phyloP scores from a whole-genome alignment of 2,888 invertebrate species.

The Malacosoma neustria region DNA sequence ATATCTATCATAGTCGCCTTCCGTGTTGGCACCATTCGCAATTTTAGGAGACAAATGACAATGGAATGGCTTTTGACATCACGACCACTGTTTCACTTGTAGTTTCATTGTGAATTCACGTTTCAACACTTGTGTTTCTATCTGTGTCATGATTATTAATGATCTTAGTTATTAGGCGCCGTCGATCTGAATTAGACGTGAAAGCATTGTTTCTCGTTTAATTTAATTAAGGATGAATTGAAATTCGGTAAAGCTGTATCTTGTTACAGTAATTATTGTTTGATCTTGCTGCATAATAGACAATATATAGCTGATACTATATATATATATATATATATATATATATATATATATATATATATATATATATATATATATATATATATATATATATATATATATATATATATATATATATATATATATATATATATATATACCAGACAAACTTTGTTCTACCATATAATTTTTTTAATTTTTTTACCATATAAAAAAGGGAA shows the following conservation, averaged over 20 bases:
- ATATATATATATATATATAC: no score
- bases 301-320: no score
- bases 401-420: no score
- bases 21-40: slow-evolving; percentile 7
- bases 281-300: no score
- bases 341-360: no score
- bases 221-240: background rate
- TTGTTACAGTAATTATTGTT: no score
- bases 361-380: no score
- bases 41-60: slow-evolving; percentile 29
- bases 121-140: slow-evolving; percentile 8
- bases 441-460: no score
- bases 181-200: background rate
- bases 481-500: no score
- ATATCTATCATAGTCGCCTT: background rate
- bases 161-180: background rate
- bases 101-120: slow-evolving; percentile 15
- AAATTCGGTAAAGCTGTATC: background rate
- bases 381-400: no score
- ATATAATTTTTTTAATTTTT: no score
- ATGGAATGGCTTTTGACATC: slow-evolving; percentile 15
- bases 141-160: background rate
- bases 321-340: no score
- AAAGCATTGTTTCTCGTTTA: background rate
- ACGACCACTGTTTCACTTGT: slow-evolving; percentile 7